Base-by-base conservation (phyloP, 2,113 vertebrate genomes). In the Chionis minor region DNA sequence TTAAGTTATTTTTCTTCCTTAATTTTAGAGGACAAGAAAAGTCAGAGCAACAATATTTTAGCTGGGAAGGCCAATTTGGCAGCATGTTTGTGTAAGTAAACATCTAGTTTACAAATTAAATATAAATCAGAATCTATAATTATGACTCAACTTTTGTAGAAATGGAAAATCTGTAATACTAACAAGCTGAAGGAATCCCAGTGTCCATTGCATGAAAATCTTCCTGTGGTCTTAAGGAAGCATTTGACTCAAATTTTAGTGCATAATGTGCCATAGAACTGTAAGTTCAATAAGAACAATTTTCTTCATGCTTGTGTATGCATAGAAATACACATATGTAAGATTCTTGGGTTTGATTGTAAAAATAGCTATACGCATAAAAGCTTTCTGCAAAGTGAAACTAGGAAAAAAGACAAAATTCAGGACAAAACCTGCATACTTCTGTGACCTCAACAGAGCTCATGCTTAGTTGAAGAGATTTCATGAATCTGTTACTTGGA, bases 31-130 rank as follows among this genome's bases (percentile, higher is more conserved):
- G 26, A 49, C 14, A 85, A 42, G 9, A 65, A 92, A 94, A 91
- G 33, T 90, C 32, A 86, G 32, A 94, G 61, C 28, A 93, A 83
- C n/a, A 84, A 21, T 70, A 90, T 84, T 74, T 75, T 61, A 84
- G 33, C 10, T 62, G 55, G 30, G 55, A 84, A 70, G 45, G 17
- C 44, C 55, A 59, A 54, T 33, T 88, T 88, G 27, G 12, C 70
- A 45, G 10, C 2, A 1, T 42, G 16, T 59, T 87, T 95, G 24
- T 73, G 42, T 42, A 35, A 79, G 7, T 27, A 90, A 91, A 56
- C 4, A 13, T 52, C 33, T 70, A 47, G 14, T 81, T 95, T 92
- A 23, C 52, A 28, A 77, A 55, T 67, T 23, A 54, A 69, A 79
- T 61, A 58, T 71, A 88, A 86, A n/a, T 8, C 8, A 86, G 55